Evolutionary conservation across 92 coral and sea anemone species (phyloP), one percentile per base, ranked within the genome.

Genomic region (Porites rus): DNA sequence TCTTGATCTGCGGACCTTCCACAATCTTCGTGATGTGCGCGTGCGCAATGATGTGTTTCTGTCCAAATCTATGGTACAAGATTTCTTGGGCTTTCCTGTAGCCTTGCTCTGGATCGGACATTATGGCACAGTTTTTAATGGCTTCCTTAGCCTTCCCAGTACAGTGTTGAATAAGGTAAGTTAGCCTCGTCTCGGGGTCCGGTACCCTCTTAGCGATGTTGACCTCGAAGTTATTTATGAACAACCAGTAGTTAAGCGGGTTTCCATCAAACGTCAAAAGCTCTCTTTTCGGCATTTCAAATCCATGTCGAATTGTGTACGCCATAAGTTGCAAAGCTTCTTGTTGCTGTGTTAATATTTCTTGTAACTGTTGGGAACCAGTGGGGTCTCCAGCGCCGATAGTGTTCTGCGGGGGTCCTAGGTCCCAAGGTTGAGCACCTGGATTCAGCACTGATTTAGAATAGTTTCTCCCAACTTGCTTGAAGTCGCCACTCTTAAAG

Each of bases 131-230:
- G 71, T 81, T 80, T 78, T 82, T 87, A 24, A 85, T 66, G 3
- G 89, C 31, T 3, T 77, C 85, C 10, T 12, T 54, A 12, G 88
- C 87, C 62, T 51, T 59, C 5, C 88, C 92, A 53, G 75, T 71
- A 70, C 90, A 89, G 6, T 83, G 88, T 21, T 84, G 85, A 31
- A 89, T 89, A 13, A 89, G 81, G 65, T 89, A 78, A 10, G 89
- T 21, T 25, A 89, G 74, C 46, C 46, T 89, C 2, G 80, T 46
- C 51, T 82, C 79, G 54, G 85, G 72, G 54, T 89, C 85, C 14
- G 63, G 22, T 21, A 69, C 75, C 22, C 80, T 85, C 46, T 75
- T 78, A 12, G 84, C 86, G 18, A 89, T 78, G 79, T 76, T 71
- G 77, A 85, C 89, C 73, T 83, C 84, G 31, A 89, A 84, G 62